Percentiles rank a stretch among this genome's conserved stretches.
Evolutionary conservation across 1,140 invertebrate species (phyloP).

Genomic region (Polypedilum vanderplanki): DNA sequence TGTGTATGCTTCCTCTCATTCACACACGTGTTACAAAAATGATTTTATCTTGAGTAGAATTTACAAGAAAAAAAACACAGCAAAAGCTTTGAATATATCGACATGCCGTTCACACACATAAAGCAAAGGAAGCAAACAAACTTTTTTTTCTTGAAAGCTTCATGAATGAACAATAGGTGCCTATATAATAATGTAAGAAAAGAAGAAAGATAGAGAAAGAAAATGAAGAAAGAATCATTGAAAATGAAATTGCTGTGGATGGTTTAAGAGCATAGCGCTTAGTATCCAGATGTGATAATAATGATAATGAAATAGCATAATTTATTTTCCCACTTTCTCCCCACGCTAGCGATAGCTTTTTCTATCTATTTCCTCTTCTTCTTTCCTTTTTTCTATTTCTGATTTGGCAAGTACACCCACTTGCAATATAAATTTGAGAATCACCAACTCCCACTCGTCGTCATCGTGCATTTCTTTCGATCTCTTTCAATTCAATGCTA

Average conservation of each 20-base stretch:
- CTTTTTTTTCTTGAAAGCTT: no score
- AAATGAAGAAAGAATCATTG: background rate
- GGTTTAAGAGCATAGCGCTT: background rate
- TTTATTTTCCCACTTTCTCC: background rate
- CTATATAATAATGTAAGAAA: no score
- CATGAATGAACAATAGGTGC: no score
- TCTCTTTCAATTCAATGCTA: background rate
- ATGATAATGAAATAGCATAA: constrained; percentile 21
- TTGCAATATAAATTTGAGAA: background rate
- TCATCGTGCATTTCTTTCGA: background rate
- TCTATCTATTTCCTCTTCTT: background rate
- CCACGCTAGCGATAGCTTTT: background rate
- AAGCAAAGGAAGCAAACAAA: no score
- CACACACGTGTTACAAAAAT: no score
- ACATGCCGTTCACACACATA: no score
- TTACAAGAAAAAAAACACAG: no score
- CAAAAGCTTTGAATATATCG: no score
- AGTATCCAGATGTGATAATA: constrained; percentile 20
- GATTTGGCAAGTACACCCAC: background rate
- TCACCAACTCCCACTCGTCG: background rate
- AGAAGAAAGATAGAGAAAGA: background rate
- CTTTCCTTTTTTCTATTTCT: background rate
- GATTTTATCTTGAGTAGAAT: no score
- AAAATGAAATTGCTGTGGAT: constrained; percentile 18
- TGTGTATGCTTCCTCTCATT: background rate